A percentile compares a stretch with the other conserved stretches of the same genome.
Conservation (phyloP, 2,113 vertebrate species). For the Neopipo cinnamomea region DNA sequence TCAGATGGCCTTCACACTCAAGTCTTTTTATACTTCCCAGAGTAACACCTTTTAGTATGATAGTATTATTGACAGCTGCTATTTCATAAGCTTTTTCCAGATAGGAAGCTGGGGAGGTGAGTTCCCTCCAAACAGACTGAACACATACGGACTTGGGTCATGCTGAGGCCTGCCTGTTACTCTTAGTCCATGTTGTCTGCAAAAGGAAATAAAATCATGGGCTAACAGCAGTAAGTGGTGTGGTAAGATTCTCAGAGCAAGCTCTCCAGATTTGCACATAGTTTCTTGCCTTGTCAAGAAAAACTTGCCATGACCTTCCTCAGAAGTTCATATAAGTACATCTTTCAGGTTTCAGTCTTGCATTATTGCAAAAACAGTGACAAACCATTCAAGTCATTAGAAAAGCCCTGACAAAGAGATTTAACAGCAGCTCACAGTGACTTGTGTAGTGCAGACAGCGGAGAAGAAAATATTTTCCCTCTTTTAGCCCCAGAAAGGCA, state of each 20-base stretch:
- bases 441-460: neutral
- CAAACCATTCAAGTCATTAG: neutral
- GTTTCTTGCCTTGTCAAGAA: neutral
- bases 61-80: neutral
- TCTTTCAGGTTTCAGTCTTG: neutral
- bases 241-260: neutral
- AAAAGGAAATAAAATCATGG: neutral
- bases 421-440: neutral
- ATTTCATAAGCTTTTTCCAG: neutral
- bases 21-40: neutral
- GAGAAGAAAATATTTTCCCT: neutral
- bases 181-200: neutral
- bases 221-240: neutral
- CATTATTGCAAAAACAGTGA: neutral
- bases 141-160: neutral
- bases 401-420: neutral
- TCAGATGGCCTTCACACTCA: neutral
- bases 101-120: neutral
- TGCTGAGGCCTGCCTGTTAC: neutral
- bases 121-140: neutral
- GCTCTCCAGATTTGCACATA: neutral
- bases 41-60: neutral
- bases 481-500: neutral
- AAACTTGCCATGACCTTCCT: neutral
- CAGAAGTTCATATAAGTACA: neutral